These are phyloP conservation scores for Drosophila subquinaria DNA, from an alignment of 2,888 invertebrate genomes.

Conservation along the genomic window DNA sequence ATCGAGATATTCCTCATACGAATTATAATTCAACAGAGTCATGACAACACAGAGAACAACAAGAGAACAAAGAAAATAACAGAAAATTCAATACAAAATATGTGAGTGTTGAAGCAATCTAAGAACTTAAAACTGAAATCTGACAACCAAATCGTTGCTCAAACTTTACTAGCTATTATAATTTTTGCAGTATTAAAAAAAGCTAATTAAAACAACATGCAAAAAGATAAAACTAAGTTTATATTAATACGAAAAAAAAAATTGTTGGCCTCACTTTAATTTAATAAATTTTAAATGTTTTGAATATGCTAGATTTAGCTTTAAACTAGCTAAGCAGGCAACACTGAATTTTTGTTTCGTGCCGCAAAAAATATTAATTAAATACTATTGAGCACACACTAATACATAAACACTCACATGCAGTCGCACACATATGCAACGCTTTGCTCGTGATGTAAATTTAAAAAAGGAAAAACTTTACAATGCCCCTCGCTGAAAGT, in stretches of 20 bases:
- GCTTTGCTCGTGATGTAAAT: conserved; percentile 55
- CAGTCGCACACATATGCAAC: conserved; percentile 12
- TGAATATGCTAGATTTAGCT: not conserved
- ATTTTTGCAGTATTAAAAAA: not conserved
- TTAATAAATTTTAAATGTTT: not conserved
- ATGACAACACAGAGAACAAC: conserved; percentile 24
- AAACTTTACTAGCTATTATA: not conserved
- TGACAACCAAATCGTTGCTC: conserved; percentile 45
- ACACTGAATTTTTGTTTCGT: conserved; percentile 23
- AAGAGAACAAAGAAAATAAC: not conserved
- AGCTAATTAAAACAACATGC: no score
- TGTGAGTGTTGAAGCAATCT: not conserved
- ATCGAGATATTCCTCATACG: conserved; percentile 58
- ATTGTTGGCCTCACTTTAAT: no score
- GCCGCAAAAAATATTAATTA: conserved; percentile 60
- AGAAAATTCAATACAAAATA: conserved; percentile 6
- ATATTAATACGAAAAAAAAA: no score
- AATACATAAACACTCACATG: conserved; percentile 5
- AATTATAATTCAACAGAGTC: conserved; percentile 36
- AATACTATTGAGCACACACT: conserved; percentile 39
- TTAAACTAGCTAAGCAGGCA: not conserved
- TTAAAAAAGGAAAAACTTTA: conserved; percentile 75
- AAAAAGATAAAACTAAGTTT: not conserved
- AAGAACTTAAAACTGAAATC: conserved; percentile 10
- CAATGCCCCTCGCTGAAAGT: conserved; percentile 61